phyloP scores from a whole-genome alignment of 2,113 vertebrate species.

The Marmota flaviventris region DNA sequence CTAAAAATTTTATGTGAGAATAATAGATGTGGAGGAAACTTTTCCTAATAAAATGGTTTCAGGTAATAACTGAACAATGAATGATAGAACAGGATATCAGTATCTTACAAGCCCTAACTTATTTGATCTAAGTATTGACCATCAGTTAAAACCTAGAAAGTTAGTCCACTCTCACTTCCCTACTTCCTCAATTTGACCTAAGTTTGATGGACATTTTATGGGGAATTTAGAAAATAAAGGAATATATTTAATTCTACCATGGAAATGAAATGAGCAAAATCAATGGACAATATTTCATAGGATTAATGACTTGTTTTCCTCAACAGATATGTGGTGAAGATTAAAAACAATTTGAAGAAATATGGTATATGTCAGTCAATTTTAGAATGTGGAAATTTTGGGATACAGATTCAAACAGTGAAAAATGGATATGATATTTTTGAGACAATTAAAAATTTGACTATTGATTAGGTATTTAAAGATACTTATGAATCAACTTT shows the following conservation, averaged over 20 bases:
- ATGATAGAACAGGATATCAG: background rate
- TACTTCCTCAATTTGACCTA: background rate
- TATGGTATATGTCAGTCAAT: background rate
- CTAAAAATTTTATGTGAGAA: background rate
- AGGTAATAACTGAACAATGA: background rate
- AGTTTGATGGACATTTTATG: background rate
- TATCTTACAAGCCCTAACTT: background rate
- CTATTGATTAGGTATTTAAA: background rate
- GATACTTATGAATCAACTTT: background rate
- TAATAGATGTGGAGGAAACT: background rate
- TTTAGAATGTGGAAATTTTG: background rate
- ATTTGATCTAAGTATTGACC: background rate
- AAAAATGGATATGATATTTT: background rate
- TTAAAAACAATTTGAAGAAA: background rate
- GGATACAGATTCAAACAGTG: background rate
- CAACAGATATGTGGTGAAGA: background rate
- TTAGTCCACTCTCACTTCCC: background rate
- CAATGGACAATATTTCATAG: background rate
- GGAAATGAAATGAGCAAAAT: background rate
- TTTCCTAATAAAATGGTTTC: background rate
- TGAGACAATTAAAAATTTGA: background rate
- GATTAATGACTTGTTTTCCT: background rate
- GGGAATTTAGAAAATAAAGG: background rate
- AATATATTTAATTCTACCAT: background rate
- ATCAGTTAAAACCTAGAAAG: background rate